Evolutionary conservation across 2,113 vertebrate genomes (phyloP).

Genomic region (Hypocryptadius cinnamomeus): DNA sequence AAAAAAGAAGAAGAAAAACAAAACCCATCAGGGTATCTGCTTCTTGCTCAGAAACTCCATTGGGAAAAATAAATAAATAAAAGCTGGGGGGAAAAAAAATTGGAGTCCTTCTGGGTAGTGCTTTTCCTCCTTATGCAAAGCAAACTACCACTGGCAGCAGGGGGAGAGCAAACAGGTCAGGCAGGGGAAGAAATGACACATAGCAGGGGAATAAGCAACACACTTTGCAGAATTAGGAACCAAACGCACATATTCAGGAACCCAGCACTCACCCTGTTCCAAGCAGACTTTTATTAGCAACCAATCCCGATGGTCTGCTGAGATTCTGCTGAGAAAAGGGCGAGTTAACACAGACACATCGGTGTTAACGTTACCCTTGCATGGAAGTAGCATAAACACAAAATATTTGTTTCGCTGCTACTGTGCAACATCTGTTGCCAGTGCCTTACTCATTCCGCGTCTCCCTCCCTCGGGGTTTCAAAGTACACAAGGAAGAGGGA

Average conservation of each 20-base stretch:
- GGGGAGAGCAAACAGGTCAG: neutral
- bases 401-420: slow-evolving; percentile 58
- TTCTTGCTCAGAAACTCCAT: neutral
- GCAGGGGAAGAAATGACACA: slow-evolving; percentile 1
- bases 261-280: neutral
- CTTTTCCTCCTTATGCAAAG: neutral
- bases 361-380: neutral
- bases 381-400: slow-evolving; percentile 16
- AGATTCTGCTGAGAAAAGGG: neutral
- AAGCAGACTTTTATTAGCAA: neutral
- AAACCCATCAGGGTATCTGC: neutral
- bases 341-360: neutral
- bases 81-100: neutral
- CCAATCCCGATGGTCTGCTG: neutral
- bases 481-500: slow-evolving; percentile 31
- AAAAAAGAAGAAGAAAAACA: neutral
- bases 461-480: slow-evolving; percentile 27
- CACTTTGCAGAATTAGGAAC: neutral
- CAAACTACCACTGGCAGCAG: neutral
- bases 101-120: neutral
- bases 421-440: slow-evolving; percentile 47
- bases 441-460: neutral
- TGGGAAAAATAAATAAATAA: neutral
- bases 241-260: neutral
- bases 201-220: neutral